Conservation (phyloP, 1,140 invertebrate species). For the Scaptodrosophila lebanonensis region DNA sequence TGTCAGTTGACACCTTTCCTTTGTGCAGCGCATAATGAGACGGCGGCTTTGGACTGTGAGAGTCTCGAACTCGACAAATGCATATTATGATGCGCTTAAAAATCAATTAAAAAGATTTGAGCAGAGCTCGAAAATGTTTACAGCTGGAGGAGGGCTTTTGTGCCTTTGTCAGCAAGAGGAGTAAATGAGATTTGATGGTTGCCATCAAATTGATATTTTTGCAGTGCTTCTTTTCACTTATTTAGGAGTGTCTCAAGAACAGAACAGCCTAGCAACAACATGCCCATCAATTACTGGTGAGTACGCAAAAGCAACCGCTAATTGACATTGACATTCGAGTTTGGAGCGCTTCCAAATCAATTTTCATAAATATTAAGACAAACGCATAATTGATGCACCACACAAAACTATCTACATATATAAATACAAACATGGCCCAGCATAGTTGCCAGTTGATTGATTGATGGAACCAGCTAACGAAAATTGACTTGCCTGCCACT, state of each 20-base stretch:
- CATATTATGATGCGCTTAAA: slow-evolving; percentile 51
- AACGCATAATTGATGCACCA: slow-evolving; percentile 65
- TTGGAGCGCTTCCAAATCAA: slow-evolving; percentile 52
- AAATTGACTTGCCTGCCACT: slow-evolving; percentile 28
- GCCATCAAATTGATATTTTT: background rate
- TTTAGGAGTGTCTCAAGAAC: background rate
- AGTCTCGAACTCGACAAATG: slow-evolving; percentile 22
- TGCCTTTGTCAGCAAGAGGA: slow-evolving; percentile 18
- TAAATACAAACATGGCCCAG: slow-evolving; percentile 22
- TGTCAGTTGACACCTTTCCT: slow-evolving; percentile 55
- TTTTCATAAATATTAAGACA: slow-evolving; percentile 74
- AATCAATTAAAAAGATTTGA: slow-evolving; percentile 61
- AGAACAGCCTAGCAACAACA: background rate
- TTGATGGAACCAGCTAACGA: slow-evolving; percentile 33
- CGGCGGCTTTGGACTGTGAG: slow-evolving; percentile 1
- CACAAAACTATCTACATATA: background rate
- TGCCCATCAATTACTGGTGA: slow-evolving; percentile 23
- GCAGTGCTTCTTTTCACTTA: background rate
- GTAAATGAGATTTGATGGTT: slow-evolving; percentile 34
- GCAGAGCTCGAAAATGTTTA: slow-evolving; percentile 30
- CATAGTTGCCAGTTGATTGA: slow-evolving; percentile 57
- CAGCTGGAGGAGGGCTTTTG: slow-evolving; percentile 33
- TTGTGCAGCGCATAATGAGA: slow-evolving; percentile 50
- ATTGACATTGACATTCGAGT: slow-evolving; percentile 66
- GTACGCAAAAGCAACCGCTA: slow-evolving; percentile 15